A percentile compares a stretch with the other conserved stretches of the same genome.
These are phyloP conservation scores for Drosophila rellima DNA, from an alignment of 2,888 invertebrate species.

Conservation along the genomic window DNA sequence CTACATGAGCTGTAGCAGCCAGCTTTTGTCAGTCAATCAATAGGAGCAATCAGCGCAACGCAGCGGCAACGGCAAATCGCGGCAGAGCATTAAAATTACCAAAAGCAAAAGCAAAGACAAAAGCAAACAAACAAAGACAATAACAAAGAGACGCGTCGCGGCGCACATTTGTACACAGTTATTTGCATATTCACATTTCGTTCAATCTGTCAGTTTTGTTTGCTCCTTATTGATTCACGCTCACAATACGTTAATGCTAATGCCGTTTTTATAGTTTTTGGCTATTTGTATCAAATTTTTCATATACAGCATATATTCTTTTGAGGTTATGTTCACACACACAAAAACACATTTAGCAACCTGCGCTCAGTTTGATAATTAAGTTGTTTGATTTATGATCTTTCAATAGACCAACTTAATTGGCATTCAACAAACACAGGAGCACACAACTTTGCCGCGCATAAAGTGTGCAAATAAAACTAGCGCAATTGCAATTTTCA, in stretches of 20 bases:
- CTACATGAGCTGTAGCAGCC: constrained; percentile 4
- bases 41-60: no score
- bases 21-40: constrained; percentile 17
- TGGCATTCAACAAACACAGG: constrained; percentile 17
- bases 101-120: constrained; percentile 1
- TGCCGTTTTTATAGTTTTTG: constrained; percentile 60
- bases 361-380: constrained; percentile 3
- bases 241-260: constrained; percentile 43
- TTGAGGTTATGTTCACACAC: constrained; percentile 34
- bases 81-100: no score
- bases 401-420: constrained; percentile 50
- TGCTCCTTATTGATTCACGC: constrained; percentile 54
- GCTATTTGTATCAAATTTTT: constrained; percentile 54
- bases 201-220: constrained; percentile 57
- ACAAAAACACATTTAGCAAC: background rate
- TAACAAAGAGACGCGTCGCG: constrained; percentile 12
- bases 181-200: constrained; percentile 74
- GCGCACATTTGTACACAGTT: constrained; percentile 10
- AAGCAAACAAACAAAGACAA: constrained; percentile 10
- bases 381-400: constrained; percentile 63
- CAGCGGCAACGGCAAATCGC: no score
- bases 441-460: background rate
- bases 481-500: background rate
- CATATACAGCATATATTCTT: constrained; percentile 8
- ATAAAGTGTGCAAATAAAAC: constrained; percentile 2